Conservation (phyloP, 1,140 invertebrate species). For the Dryas iulia region DNA sequence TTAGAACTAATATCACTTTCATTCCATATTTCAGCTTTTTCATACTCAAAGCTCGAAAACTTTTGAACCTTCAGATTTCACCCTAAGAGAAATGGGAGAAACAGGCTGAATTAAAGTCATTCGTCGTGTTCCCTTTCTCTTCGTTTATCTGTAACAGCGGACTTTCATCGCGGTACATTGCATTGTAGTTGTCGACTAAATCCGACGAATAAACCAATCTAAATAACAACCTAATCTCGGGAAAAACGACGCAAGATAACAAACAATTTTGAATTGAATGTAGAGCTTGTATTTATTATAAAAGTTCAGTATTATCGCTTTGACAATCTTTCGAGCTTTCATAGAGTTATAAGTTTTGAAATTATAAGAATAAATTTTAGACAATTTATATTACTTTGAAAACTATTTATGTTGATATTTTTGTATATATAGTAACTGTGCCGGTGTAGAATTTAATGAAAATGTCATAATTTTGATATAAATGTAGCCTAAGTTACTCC, state of each 20-base stretch:
- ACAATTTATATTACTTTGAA: background rate
- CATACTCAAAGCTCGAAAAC: background rate
- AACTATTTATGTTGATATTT: background rate
- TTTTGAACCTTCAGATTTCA: slow-evolving; percentile 23
- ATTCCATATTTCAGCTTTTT: background rate
- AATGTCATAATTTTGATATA: no score
- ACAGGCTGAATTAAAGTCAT: slow-evolving; percentile 41
- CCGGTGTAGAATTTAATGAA: no score
- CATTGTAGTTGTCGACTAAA: slow-evolving; percentile 33
- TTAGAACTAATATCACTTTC: no score
- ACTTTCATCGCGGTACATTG: slow-evolving; percentile 47
- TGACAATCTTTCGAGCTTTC: background rate
- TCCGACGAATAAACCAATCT: slow-evolving; percentile 24
- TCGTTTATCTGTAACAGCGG: slow-evolving; percentile 41
- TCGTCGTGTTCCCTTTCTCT: slow-evolving; percentile 51
- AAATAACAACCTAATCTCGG: slow-evolving; percentile 23
- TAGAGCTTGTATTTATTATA: background rate
- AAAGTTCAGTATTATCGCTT: background rate
- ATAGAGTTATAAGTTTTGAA: background rate
- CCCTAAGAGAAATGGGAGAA: slow-evolving; percentile 22
- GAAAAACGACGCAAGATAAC: slow-evolving; percentile 7
- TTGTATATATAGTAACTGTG: no score
- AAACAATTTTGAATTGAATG: background rate
- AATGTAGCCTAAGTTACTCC: no score
- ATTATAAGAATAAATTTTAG: background rate